Conservation (phyloP, 2,888 invertebrate genomes). For the Stenotaenia linearis region DNA sequence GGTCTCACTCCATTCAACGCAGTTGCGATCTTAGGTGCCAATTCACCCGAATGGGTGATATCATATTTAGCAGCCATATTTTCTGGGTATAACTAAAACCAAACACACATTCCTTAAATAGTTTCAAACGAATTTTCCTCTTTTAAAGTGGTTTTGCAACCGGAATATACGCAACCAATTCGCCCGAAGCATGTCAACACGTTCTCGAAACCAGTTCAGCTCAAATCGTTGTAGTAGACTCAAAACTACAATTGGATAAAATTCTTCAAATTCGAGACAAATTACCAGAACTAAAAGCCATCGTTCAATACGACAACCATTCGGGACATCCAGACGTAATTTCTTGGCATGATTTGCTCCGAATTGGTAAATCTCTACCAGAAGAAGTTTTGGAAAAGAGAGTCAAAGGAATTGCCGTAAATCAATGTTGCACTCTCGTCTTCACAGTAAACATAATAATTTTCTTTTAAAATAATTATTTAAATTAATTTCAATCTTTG, state of each 20-base stretch:
- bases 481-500: neutral
- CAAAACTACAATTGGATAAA: neutral
- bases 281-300: neutral
- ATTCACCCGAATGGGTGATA: neutral
- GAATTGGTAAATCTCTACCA: conserved; percentile 40
- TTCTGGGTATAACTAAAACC: neutral
- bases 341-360: conserved; percentile 45
- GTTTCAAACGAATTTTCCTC: no score
- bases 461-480: no score
- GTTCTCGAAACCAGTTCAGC: neutral
- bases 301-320: neutral
- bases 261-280: neutral
- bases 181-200: neutral
- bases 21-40: neutral
- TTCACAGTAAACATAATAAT: conserved; percentile 42
- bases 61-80: neutral
- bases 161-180: neutral
- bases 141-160: neutral
- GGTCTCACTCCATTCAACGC: neutral
- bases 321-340: neutral
- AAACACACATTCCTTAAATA: no score
- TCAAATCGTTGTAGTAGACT: neutral
- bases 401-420: conserved; percentile 41
- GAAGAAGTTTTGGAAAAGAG: conserved; percentile 42
- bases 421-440: conserved; percentile 46